These are phyloP conservation scores for Cheilosia variabilis DNA, from an alignment of 2,888 invertebrate species.

Conservation along the genomic window DNA sequence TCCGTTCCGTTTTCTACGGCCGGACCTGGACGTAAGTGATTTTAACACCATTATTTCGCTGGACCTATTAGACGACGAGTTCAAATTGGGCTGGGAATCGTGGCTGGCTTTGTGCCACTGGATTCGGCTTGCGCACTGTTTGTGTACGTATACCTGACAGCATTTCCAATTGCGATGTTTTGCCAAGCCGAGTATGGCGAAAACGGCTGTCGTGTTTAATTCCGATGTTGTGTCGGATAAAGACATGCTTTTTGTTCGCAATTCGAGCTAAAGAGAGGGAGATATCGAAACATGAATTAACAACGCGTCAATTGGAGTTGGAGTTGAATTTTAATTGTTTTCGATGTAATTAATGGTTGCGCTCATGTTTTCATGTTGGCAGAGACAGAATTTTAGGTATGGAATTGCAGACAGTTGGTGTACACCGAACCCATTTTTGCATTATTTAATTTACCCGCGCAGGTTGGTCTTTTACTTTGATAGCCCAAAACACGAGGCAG, in stretches of 20 bases:
- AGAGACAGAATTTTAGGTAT: neutral
- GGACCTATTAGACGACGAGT: conserved; percentile 21
- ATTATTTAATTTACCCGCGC: too few species aligned
- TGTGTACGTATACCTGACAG: conserved; percentile 44
- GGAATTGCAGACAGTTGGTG: too few species aligned
- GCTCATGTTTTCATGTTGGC: neutral
- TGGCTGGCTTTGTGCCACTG: conserved; percentile 42
- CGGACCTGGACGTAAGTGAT: conserved; percentile 40
- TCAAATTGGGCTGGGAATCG: conserved; percentile 37
- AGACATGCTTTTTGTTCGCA: conserved; percentile 24
- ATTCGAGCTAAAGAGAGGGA: conserved; percentile 17
- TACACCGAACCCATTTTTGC: too few species aligned
- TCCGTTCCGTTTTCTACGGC: conserved; percentile 29
- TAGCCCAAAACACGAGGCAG: too few species aligned
- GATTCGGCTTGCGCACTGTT: conserved; percentile 7
- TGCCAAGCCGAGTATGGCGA: conserved; percentile 42
- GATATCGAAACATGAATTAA: conserved; percentile 45
- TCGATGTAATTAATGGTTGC: neutral
- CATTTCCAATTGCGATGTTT: conserved; percentile 61
- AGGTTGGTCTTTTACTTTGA: too few species aligned
- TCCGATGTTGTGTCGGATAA: conserved; percentile 48
- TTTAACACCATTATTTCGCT: conserved; percentile 58
- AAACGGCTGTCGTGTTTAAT: conserved; percentile 64
- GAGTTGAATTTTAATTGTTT: conserved; percentile 43
- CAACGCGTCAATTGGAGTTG: conserved; percentile 44